phyloP scores from a whole-genome alignment of 2,797 vertebrate genomes.

The Synaphobranchus kaupii region DNA sequence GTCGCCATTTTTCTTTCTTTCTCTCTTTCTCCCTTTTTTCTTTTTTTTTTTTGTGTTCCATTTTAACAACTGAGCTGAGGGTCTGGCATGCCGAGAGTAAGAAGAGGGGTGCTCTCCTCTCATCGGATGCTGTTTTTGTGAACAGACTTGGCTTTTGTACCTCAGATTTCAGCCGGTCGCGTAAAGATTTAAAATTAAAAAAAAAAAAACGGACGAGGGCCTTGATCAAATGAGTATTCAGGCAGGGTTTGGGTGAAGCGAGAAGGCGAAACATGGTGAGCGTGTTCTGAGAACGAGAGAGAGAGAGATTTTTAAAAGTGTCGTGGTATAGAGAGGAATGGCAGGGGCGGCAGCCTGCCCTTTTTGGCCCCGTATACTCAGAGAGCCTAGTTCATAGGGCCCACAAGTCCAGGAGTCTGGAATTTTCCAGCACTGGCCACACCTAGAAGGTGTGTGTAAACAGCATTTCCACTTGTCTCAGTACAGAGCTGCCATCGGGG shows the following conservation, averaged over 20 bases:
- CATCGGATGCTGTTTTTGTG: constrained; percentile 43
- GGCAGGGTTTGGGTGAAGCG: background rate
- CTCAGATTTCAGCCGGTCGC: constrained; percentile 58
- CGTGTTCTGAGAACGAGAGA: background rate
- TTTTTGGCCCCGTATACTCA: background rate
- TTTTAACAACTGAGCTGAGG: constrained; percentile 63
- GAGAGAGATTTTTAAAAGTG: background rate
- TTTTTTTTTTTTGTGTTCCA: background rate
- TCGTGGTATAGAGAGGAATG: background rate
- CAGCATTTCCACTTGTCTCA: background rate
- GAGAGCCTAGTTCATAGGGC: background rate
- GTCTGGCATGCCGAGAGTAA: constrained; percentile 67
- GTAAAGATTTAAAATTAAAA: constrained; percentile 10
- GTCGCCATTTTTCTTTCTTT: constrained; percentile 73
- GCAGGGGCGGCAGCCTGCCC: background rate
- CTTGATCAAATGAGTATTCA: background rate
- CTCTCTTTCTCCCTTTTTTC: constrained; percentile 13
- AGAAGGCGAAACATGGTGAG: background rate
- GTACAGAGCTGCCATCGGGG: background rate
- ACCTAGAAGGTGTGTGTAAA: background rate
- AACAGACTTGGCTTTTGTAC: constrained; percentile 58
- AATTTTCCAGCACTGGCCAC: background rate
- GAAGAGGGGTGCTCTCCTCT: constrained; percentile 60
- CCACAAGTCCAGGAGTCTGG: background rate
- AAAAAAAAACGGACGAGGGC: background rate